Evolutionary conservation across 2,888 invertebrate genomes (phyloP).

Genomic region (Nasonia oneida): DNA sequence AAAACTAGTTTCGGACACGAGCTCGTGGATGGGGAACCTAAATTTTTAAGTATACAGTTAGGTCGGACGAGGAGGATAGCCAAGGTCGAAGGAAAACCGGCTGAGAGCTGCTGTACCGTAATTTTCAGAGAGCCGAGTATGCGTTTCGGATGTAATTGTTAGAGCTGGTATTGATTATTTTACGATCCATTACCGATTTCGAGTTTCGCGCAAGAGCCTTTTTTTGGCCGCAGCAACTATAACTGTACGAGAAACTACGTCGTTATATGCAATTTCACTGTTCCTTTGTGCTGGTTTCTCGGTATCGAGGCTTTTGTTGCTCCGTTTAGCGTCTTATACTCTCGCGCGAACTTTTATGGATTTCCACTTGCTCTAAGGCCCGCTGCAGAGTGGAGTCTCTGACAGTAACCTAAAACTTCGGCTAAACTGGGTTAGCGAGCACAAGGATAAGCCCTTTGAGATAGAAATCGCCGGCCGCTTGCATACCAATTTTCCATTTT

Average conservation of each 20-base stretch:
- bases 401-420: slow-evolving; percentile 5
- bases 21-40: neutral
- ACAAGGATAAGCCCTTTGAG: slow-evolving; percentile 18
- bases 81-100: slow-evolving; percentile 15
- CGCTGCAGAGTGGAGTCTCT: neutral
- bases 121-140: neutral
- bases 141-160: neutral
- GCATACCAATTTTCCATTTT: slow-evolving; percentile 7
- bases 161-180: neutral
- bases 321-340: neutral
- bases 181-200: neutral
- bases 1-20: too few relatives aligned
- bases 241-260: neutral
- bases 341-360: neutral
- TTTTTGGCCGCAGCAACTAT: neutral
- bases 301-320: neutral
- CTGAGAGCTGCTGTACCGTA: slow-evolving; percentile 2
- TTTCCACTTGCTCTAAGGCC: neutral
- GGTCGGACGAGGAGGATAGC: neutral
- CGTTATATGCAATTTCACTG: neutral
- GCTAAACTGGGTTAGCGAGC: slow-evolving; percentile 18
- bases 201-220: neutral
- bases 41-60: neutral
- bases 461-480: neutral
- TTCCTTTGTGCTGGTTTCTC: neutral